Evolutionary conservation across 2,888 invertebrate genomes (phyloP), one percentile per base, ranked within the genome.

Genomic region (Elaeidobius kamerunicus): DNA sequence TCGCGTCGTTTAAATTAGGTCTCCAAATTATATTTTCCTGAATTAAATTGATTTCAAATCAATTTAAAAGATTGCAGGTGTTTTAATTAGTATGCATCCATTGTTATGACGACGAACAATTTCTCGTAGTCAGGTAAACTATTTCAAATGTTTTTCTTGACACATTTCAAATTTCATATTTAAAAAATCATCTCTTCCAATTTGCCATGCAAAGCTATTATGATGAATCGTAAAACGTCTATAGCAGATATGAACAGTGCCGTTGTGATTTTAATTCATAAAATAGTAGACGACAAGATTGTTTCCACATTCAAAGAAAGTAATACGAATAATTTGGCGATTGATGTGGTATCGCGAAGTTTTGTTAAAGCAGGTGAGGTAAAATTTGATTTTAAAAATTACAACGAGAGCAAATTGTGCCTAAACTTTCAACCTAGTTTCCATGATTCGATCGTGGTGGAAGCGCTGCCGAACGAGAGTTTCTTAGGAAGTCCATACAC

Each of bases 181-280:
- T 38, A 17, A 19, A 36, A 45, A 46, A 46, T 47, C 42, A 43
- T 36, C 46, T 47, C 38, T 42, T 35, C 47, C 36, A 36, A 47
- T 38, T 40, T 17, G 34, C 20, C 27, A 17, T 42, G 44, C 52
- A 52, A 52, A 52, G 52, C 45, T 40, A 42, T 40, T 32, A 44
- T 44, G 34, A 44, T 44, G 20, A 44, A 44, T 34, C 36, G 36
- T 36, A 35, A 38, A 36, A 36, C 20, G 18, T 36, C 28, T 7
- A 15, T n/a, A 32, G 17, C 12, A 32, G 40, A 30, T 36, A 56
- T 52, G 52, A 46, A 43, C 18, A 39, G 40, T 34, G 20, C 38
- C 19, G 32, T 53, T 34, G 52, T 45, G 20, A 53, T 56, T 42
- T 34, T 46, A 7, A 44, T 53, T 11, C 49, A 53, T 15, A 46